Evolutionary conservation across 2,888 invertebrate species (phyloP), one percentile per base, ranked within the genome.

Genomic region (Drosophila barbarae): DNA sequence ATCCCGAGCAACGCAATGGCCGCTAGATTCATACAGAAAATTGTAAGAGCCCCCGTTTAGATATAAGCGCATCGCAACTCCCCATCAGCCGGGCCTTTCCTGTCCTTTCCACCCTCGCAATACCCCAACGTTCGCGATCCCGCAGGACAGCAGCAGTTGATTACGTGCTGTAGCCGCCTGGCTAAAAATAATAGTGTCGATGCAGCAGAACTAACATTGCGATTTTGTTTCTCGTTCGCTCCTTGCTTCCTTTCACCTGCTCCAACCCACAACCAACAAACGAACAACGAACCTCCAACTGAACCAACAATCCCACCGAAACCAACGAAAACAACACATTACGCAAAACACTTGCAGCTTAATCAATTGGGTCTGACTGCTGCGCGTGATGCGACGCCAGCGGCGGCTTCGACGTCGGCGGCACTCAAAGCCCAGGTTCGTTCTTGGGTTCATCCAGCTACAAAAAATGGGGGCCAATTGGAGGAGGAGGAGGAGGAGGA

Each of bases 11-110:
- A 64, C 83, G 73, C 63, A 68, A 89, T 89, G 89, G 89, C 89
- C 85, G 87, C 88, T 73, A 87, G 89, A 85, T 85, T 89, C 42
- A 88, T 89, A 76, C 87, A 88, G 69, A 89, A 85, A 86, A 88
- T 89, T 87, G 90, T 89, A 89, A 89, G 89, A 80, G 36, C 34
- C 52, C 42, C 41, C 53, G 65, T 53, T 30, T 71, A 58, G 36
- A 32, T 32, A 49, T 51, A 47, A 59, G 36, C 39, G 28, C 38
- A 23, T 28, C 30, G 30, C 30, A 30, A 10, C 38, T 30, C 26
- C 10, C 30, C 39, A 49, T 23, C 34, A 36, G 34, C 35, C 53
- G 53, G 56, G 21, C 35, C 50, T 10, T 9, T 34, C 15, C 50
- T 23, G 49, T 34, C 30, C 39, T 13, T 23, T 28, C 4, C 51